Evolutionary conservation across 2,113 vertebrate genomes (phyloP).

Genomic region (Meles meles): DNA sequence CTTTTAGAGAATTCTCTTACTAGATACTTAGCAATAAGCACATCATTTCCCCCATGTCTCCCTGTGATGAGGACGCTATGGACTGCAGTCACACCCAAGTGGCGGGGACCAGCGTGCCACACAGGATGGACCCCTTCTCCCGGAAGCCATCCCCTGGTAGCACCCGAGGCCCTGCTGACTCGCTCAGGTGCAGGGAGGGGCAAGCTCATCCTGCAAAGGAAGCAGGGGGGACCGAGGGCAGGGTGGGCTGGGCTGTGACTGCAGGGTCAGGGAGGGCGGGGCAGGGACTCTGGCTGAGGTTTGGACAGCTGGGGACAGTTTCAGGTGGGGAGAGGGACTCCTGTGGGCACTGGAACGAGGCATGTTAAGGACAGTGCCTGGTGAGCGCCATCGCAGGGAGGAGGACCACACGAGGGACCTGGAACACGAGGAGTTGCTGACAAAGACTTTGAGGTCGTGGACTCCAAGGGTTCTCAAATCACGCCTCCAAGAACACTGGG

Average conservation of each 20-base stretch:
- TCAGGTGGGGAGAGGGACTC: neutral
- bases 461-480: neutral
- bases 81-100: rapidly evolving
- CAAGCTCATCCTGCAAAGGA: neutral
- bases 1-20: neutral
- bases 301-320: neutral
- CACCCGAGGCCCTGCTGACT: neutral
- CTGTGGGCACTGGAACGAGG: neutral
- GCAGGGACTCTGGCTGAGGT: neutral
- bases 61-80: neutral
- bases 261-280: neutral
- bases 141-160: neutral
- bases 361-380: neutral
- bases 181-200: rapidly evolving
- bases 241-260: neutral
- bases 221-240: neutral
- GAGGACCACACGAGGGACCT: rapidly evolving
- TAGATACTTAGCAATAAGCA: rapidly evolving
- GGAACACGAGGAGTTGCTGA: neutral
- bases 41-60: neutral
- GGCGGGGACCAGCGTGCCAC: too few species aligned
- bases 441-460: neutral
- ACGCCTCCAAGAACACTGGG: neutral
- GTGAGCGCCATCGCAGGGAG: rapidly evolving
- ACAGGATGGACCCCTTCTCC: neutral